A percentile compares a stretch with the other conserved stretches of the same genome.
These are phyloP conservation scores for Melanostoma mellinum DNA, from an alignment of 2,888 invertebrate species.

Conservation along the genomic window DNA sequence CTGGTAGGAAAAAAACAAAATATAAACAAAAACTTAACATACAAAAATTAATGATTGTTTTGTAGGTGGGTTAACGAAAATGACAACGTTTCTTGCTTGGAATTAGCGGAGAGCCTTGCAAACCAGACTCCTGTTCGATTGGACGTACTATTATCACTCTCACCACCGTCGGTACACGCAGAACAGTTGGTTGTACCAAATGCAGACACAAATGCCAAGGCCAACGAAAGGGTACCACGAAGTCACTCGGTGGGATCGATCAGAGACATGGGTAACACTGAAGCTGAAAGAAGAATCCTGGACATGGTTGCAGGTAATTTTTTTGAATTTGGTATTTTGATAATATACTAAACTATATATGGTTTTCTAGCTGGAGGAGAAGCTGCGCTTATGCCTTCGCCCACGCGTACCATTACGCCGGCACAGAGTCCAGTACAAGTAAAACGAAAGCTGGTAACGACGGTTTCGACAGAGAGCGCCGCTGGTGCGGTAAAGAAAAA, in stretches of 20 bases:
- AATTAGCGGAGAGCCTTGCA: conserved; percentile 93
- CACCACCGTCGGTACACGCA: conserved; percentile 90
- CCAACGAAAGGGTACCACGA: conserved; percentile 84
- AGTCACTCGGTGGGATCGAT: conserved; percentile 89
- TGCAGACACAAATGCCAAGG: conserved; percentile 81
- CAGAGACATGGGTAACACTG: conserved; percentile 88
- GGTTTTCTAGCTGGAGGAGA: conserved; percentile 80
- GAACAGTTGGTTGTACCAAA: conserved; percentile 88
- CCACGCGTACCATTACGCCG: conserved; percentile 84
- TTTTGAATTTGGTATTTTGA: not conserved
- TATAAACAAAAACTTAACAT: too few relatives aligned
- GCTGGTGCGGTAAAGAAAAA: conserved; percentile 85
- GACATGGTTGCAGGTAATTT: conserved; percentile 86
- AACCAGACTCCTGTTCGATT: conserved; percentile 95
- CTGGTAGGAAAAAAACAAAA: conserved; percentile 85
- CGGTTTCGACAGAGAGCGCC: conserved; percentile 87
- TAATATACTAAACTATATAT: not conserved
- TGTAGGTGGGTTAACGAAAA: conserved; percentile 94
- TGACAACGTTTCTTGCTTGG: conserved; percentile 91
- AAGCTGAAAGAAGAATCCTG: conserved; percentile 88
- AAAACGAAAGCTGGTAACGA: conserved; percentile 89
- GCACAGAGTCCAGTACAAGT: conserved; percentile 83
- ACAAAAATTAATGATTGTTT: not conserved
- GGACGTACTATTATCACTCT: conserved; percentile 92
- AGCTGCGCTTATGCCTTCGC: conserved; percentile 84